Conservation (phyloP, 2,888 invertebrate genomes). For the Diogma glabrata region DNA sequence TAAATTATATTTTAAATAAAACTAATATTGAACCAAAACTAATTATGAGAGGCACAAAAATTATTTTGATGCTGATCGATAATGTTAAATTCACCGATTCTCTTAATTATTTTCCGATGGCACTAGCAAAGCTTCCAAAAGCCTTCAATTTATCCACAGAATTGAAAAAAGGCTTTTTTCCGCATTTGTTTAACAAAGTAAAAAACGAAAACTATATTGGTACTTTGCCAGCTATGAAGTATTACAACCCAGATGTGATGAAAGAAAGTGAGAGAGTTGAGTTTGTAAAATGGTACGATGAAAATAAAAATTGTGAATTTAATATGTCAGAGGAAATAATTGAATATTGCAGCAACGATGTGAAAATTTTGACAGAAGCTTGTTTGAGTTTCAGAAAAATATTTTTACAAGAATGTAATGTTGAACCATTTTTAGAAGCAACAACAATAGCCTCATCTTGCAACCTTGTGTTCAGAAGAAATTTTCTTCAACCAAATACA, state of each 20-base stretch:
- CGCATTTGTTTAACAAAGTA: slow-evolving; percentile 13
- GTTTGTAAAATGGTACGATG: slow-evolving; percentile 21
- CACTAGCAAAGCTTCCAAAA: slow-evolving; percentile 21
- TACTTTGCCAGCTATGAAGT: slow-evolving; percentile 16
- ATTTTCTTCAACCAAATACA: slow-evolving; percentile 22
- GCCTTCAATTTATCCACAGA: slow-evolving; percentile 20
- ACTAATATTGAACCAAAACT: neutral
- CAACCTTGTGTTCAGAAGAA: slow-evolving; percentile 20
- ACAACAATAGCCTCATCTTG: slow-evolving; percentile 22
- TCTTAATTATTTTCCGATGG: slow-evolving; percentile 24
- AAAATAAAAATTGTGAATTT: slow-evolving; percentile 19
- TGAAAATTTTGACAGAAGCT: slow-evolving; percentile 22
- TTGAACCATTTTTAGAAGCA: slow-evolving; percentile 23
- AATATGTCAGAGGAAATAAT: slow-evolving; percentile 23
- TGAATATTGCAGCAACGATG: slow-evolving; percentile 10
- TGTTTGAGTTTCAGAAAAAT: slow-evolving; percentile 22
- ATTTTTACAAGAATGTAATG: slow-evolving; percentile 19
- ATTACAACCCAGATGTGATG: slow-evolving; percentile 21
- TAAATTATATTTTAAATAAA: neutral
- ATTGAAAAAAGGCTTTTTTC: slow-evolving; percentile 22
- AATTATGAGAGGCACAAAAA: neutral
- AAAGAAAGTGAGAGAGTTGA: slow-evolving; percentile 9
- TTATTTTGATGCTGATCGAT: neutral
- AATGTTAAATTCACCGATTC: slow-evolving; percentile 21
- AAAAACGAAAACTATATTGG: slow-evolving; percentile 22